A percentile compares a stretch with the other conserved stretches of the same genome.
Conservation (phyloP, 1,140 invertebrate species). For the Drosophila nikananu region DNA sequence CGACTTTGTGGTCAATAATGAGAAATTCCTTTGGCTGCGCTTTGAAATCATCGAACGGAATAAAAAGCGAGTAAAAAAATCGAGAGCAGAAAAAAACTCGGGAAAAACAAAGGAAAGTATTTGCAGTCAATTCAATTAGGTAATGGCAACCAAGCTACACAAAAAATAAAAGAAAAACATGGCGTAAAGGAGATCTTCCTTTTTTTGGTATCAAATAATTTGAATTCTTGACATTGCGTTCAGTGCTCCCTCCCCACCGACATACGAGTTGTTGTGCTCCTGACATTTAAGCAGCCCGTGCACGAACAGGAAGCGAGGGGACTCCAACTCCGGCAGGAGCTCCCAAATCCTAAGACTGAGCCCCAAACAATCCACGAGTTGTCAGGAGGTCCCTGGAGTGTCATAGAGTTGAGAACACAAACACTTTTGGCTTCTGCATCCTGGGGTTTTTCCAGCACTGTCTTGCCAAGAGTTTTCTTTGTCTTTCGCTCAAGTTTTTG, state of each 20-base stretch:
- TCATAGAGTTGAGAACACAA: slow-evolving; percentile 46
- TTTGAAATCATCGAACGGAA: slow-evolving; percentile 50
- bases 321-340: not conserved
- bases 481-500: slow-evolving; percentile 55
- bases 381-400: slow-evolving; percentile 44
- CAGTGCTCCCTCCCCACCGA: not conserved
- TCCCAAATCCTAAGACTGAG: slow-evolving; percentile 23
- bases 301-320: slow-evolving; percentile 39
- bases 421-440: slow-evolving; percentile 44
- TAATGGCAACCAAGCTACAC: slow-evolving; percentile 54
- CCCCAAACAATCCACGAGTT: slow-evolving; percentile 26
- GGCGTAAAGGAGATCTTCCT: slow-evolving; percentile 32
- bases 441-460: slow-evolving; percentile 31
- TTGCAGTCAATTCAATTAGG: slow-evolving; percentile 79
- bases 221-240: slow-evolving; percentile 69
- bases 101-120: slow-evolving; percentile 71
- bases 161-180: slow-evolving; percentile 17
- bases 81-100: slow-evolving; percentile 22
- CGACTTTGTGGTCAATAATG: slow-evolving; percentile 81
- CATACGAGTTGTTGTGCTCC: slow-evolving; percentile 36
- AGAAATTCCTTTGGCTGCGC: slow-evolving; percentile 75
- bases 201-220: slow-evolving; percentile 57
- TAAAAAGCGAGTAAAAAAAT: slow-evolving; percentile 13
- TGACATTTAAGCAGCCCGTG: slow-evolving; percentile 57
- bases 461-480: slow-evolving; percentile 40